Evolutionary conservation across 2,888 invertebrate species (phyloP).

Genomic region (Caenorhabditis sp.): DNA sequence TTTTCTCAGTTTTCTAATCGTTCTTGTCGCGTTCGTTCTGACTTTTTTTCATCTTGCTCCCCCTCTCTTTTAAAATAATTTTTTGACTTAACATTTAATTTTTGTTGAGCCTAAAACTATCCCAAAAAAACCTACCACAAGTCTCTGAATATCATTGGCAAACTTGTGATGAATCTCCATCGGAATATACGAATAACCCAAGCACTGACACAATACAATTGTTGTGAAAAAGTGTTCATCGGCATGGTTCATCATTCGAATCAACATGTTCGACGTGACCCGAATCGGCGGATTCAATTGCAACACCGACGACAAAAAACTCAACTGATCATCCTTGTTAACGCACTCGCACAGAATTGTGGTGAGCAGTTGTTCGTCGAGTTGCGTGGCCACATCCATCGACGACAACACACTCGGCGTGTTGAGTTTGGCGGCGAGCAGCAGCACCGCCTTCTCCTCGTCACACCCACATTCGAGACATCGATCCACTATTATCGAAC

Average conservation of each 20-base stretch:
- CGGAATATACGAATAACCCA: slow-evolving; percentile 59
- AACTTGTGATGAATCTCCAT: slow-evolving; percentile 55
- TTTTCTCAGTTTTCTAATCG: no score
- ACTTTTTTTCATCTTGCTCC: no score
- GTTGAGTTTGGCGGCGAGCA: slow-evolving; percentile 59
- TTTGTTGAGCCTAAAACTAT: no score
- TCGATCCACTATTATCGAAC: slow-evolving; percentile 41
- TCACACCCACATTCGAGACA: slow-evolving; percentile 46
- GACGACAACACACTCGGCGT: slow-evolving; percentile 50
- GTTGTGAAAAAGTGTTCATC: slow-evolving; percentile 64
- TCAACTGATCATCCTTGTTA: slow-evolving; percentile 45
- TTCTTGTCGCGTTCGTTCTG: no score
- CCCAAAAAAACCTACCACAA: slow-evolving; percentile 47
- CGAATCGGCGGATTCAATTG: slow-evolving; percentile 40
- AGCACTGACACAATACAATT: slow-evolving; percentile 61
- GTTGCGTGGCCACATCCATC: slow-evolving; percentile 43
- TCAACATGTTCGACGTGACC: slow-evolving; percentile 54
- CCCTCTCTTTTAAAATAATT: no score
- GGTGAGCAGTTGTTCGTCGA: slow-evolving; percentile 47
- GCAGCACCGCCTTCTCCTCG: slow-evolving; percentile 44
- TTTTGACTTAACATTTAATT: background rate
- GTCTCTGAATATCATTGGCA: slow-evolving; percentile 52
- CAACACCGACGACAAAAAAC: slow-evolving; percentile 47
- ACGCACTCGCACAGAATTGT: slow-evolving; percentile 49
- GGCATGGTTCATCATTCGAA: slow-evolving; percentile 53